Base-by-base conservation (phyloP, 2,888 invertebrate species). In the Tiliacea aurago region DNA sequence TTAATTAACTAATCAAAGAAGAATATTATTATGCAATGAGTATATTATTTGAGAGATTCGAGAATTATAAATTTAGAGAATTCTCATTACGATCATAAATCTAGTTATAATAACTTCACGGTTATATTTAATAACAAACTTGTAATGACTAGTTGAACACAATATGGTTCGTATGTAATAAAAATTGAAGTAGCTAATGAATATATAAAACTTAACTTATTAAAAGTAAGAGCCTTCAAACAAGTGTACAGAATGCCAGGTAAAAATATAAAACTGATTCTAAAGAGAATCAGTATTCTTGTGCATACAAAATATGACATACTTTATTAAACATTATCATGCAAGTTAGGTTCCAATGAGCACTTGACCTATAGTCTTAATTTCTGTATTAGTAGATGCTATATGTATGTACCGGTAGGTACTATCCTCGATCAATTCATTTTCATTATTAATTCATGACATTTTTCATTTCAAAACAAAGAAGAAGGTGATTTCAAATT, bases 61-160 rank as follows among this genome's bases (percentile, higher is more conserved):
- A 28, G 28, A 28, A 28, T 28, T 1, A 28, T 28, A 2, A 3
- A 28, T 28, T 28, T 28, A n/a, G 28, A 56, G 11, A 70, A 70
- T 20, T 56, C 33, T 51, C 20, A 63, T 43, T 49, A 53, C 6
- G 37, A 41, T 58, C 56, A 81, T 81, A 62, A 68, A 81, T 75
- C 7, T 7, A 73, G 20, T 69, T 53, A 70, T 23, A 43, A 55
- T 70, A 64, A 81, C 37, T 51, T 76, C 56, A 69, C 41, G 47
- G 20, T 37, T 37, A 37, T 68, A 67, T 63, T 76, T 70, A 72
- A 61, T 72, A 81, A 69, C 47, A 49, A 74, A 49, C 23, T 70
- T 64, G 49, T 51, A 61, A 71, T 71, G 49, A 20, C 23, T 53
- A 45, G 37, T 58, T 53, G 49, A 53, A 79, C 5, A 79, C 10